These are phyloP conservation scores for Rhabdornis inornatus DNA, from an alignment of 2,113 vertebrate genomes.

Conservation along the genomic window DNA sequence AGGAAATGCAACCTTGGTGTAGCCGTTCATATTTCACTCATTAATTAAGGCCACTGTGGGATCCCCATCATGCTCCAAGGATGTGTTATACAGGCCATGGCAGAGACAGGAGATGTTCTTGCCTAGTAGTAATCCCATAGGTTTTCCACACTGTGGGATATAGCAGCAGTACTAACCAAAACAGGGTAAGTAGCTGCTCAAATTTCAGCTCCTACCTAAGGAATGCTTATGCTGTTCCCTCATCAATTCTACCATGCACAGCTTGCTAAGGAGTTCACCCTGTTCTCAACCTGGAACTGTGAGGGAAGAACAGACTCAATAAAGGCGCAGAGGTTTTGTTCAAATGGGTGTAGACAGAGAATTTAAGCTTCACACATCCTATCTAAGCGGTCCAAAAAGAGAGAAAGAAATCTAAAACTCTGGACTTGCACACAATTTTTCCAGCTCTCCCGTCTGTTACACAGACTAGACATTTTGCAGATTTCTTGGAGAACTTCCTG, in stretches of 20 bases:
- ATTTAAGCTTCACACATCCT: constrained; percentile 27
- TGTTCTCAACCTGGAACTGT: constrained; percentile 21
- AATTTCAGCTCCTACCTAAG: not conserved
- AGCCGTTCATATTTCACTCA: not conserved
- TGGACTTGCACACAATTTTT: constrained; percentile 46
- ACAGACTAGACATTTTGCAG: constrained; percentile 58
- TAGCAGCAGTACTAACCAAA: not conserved
- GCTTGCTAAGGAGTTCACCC: constrained; percentile 22
- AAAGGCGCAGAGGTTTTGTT: constrained; percentile 34
- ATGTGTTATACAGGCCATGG: fast-evolving
- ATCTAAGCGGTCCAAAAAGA: constrained; percentile 9
- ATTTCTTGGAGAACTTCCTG: constrained; percentile 64
- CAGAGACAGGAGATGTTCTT: not conserved
- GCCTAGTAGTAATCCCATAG: not conserved
- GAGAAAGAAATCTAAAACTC: constrained; percentile 10
- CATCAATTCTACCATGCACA: not conserved
- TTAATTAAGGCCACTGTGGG: not conserved
- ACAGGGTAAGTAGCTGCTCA: not conserved
- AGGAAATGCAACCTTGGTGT: not conserved
- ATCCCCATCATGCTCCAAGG: not conserved
- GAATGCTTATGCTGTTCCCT: not conserved
- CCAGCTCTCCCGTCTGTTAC: constrained; percentile 49
- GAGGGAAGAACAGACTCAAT: not conserved
- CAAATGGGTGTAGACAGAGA: not conserved
- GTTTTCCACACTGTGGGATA: not conserved